These are phyloP conservation scores for Mystacornis crossleyi DNA, from an alignment of 2,113 vertebrate genomes.

Conservation along the genomic window DNA sequence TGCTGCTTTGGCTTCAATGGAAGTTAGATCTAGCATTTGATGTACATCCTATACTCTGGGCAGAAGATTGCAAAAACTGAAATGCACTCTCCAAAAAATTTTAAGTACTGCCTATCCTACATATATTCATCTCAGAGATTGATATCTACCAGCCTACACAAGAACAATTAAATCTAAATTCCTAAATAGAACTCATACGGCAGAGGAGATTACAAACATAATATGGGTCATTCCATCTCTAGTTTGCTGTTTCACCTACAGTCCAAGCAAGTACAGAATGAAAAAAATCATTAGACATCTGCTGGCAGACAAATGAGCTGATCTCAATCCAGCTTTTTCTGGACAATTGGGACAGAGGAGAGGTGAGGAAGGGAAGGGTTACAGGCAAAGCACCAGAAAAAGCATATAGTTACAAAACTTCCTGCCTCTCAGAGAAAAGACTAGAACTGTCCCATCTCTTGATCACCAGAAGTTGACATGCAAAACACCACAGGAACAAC, in stretches of 20 bases:
- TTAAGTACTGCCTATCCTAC: neutral
- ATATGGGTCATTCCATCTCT: neutral
- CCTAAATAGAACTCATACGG: neutral
- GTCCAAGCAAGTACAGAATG: neutral
- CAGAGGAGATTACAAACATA: neutral
- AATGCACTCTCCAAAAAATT: neutral
- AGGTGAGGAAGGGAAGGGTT: neutral
- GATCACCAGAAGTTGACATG: neutral
- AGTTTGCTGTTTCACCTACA: neutral
- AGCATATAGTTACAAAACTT: neutral
- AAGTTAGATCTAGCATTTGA: neutral
- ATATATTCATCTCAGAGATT: neutral
- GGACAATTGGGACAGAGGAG: neutral
- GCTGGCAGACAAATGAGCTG: neutral
- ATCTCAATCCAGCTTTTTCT: neutral
- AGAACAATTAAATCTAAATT: slow-evolving; percentile 31
- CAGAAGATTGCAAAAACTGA: neutral
- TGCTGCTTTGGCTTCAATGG: neutral
- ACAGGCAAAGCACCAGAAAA: neutral
- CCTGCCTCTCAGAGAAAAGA: neutral
- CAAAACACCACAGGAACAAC: neutral
- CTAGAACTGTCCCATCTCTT: neutral
- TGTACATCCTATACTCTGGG: neutral
- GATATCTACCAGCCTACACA: slow-evolving; percentile 34
- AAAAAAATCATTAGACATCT: neutral